These are phyloP conservation scores for Styela clava DNA, from an alignment of 23 tunicate genomes.

Conservation along the genomic window DNA sequence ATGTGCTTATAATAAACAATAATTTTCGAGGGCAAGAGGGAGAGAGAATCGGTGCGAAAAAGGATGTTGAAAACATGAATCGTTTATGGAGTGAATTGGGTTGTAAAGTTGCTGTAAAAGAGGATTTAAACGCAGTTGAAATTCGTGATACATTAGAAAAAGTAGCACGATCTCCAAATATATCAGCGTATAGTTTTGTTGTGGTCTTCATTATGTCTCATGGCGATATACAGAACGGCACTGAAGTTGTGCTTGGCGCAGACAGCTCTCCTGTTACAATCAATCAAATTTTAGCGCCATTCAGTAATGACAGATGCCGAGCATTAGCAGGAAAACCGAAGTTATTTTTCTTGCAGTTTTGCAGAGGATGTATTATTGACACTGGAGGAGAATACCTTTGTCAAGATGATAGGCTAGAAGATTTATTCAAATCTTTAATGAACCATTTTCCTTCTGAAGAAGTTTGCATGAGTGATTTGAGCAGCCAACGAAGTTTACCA, in stretches of 20 bases:
- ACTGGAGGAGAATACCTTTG: neutral
- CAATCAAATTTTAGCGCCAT: conserved; percentile 18
- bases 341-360: conserved; percentile 52
- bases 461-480: neutral
- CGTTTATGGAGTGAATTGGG: conserved; percentile 34
- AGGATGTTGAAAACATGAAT: conserved; percentile 20
- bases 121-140: conserved; percentile 10
- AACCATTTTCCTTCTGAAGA: neutral
- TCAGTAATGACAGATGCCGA: conserved; percentile 42
- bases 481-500: neutral
- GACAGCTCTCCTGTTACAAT: conserved; percentile 15
- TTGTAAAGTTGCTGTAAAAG: neutral
- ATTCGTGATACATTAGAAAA: conserved; percentile 20
- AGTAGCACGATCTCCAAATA: conserved; percentile 20
- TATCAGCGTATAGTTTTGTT: conserved; percentile 5
- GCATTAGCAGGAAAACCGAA: conserved; percentile 30
- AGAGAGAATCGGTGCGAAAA: conserved; percentile 26
- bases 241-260: conserved; percentile 23
- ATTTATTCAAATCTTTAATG: neutral
- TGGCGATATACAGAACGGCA: conserved; percentile 20
- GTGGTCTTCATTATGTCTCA: conserved; percentile 51
- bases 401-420: neutral
- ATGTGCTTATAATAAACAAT: conserved; percentile 51
- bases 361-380: conserved; percentile 38
- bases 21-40: neutral